Evolutionary conservation across 2,797 vertebrate genomes (phyloP).

Genomic region (Cyclura pinguis): DNA sequence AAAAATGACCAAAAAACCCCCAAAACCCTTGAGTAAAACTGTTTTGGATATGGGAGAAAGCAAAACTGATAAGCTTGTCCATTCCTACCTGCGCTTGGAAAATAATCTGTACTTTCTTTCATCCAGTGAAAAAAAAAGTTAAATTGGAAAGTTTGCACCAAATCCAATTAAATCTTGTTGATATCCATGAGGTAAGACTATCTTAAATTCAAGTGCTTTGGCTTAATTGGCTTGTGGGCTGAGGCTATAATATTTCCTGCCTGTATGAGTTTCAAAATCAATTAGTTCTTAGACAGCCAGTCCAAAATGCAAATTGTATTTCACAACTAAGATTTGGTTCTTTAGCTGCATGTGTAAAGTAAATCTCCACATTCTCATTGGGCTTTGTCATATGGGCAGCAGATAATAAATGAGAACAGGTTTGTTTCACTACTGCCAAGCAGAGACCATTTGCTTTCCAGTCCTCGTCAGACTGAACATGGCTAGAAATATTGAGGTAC

Average conservation of each 20-base stretch:
- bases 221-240: conserved; percentile 33
- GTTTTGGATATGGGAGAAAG: not conserved
- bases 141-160: not conserved
- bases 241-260: conserved; percentile 67
- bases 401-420: conserved; percentile 48
- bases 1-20: not conserved
- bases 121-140: not conserved
- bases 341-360: conserved; percentile 20
- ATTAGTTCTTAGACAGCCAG: conserved; percentile 65
- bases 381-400: conserved; percentile 39
- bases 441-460: conserved; percentile 14
- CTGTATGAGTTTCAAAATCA: conserved; percentile 65
- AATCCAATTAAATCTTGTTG: not conserved
- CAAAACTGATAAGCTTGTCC: not conserved
- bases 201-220: conserved; percentile 39
- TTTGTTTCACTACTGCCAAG: not conserved
- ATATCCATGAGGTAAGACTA: not conserved
- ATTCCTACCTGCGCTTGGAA: not conserved
- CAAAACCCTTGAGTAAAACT: not conserved
- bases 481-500: conserved; percentile 7
- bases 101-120: not conserved
- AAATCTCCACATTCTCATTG: conserved; percentile 30
- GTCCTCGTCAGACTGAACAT: conserved; percentile 20
- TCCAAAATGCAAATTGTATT: conserved; percentile 70
- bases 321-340: conserved; percentile 60